Conservation (phyloP, 2,797 vertebrate species). For the Paedocypris micromegethes region DNA sequence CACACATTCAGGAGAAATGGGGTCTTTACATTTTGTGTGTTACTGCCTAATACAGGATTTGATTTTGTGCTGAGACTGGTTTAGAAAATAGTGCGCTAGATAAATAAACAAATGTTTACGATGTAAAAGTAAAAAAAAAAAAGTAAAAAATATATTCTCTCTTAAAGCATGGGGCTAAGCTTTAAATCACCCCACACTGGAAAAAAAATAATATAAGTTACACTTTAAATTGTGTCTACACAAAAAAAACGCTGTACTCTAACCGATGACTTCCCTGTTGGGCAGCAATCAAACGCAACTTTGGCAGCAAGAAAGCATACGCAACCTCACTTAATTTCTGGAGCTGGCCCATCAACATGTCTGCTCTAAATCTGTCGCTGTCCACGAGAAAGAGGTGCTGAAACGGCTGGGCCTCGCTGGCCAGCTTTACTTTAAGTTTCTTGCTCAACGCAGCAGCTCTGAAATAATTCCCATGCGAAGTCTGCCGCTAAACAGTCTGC, state of each 20-base stretch:
- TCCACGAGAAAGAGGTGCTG: slow-evolving; percentile 42
- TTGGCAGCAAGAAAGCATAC: slow-evolving; percentile 27
- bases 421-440: slow-evolving; percentile 7
- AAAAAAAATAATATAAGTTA: slow-evolving; percentile 13
- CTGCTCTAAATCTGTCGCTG: slow-evolving; percentile 43
- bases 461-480: background rate
- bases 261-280: slow-evolving; percentile 23
- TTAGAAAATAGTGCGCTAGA: no score
- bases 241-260: slow-evolving; percentile 17
- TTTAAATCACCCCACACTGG: background rate
- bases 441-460: background rate
- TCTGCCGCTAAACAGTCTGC: slow-evolving; percentile 6
- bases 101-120: no score
- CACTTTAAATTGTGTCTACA: slow-evolving; percentile 4
- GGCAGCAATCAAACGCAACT: slow-evolving; percentile 25
- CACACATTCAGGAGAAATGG: no score
- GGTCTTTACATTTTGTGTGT: no score
- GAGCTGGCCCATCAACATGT: slow-evolving; percentile 30
- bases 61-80: no score
- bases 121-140: no score
- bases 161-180: background rate
- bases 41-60: no score
- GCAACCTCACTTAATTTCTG: slow-evolving; percentile 39
- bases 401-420: slow-evolving; percentile 16
- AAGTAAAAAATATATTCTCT: no score